A percentile compares a stretch with the other conserved stretches of the same genome.
Evolutionary conservation across 2,888 invertebrate genomes (phyloP).

Genomic region (Sycophila texana): DNA sequence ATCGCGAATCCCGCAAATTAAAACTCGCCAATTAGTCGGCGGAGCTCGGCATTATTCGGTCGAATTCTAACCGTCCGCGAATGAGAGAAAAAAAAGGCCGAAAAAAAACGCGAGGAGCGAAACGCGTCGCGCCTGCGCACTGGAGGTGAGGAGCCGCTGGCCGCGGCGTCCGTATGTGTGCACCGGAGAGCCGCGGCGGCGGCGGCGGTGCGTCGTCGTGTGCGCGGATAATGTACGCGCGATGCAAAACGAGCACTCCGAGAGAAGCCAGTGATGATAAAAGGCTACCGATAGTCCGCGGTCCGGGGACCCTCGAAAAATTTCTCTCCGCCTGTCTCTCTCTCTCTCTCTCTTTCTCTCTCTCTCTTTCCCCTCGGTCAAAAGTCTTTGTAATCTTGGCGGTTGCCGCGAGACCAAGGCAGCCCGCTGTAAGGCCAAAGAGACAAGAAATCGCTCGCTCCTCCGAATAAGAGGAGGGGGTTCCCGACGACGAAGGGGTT

Average conservation of each 20-base stretch:
- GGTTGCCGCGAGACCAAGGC: constrained; percentile 67
- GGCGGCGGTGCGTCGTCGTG: no score
- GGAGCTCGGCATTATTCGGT: constrained; percentile 31
- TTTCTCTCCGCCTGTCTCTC: constrained; percentile 8
- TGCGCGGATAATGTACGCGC: neutral
- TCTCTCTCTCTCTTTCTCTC: constrained; percentile 6
- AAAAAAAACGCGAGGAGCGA: neutral
- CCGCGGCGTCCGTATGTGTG: no score
- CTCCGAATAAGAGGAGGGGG: neutral
- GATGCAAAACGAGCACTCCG: constrained; percentile 15
- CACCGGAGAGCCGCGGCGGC: no score
- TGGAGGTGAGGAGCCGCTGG: neutral
- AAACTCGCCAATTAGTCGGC: constrained; percentile 36
- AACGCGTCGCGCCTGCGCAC: constrained; percentile 12
- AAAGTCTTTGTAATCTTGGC: constrained; percentile 76
- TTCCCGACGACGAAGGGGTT: constrained; percentile 5
- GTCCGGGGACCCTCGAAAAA: constrained; percentile 65
- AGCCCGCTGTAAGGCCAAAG: constrained; percentile 75
- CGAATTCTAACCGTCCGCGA: constrained; percentile 11
- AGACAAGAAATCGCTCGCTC: constrained; percentile 68
- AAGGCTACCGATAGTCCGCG: constrained; percentile 70
- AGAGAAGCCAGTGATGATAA: constrained; percentile 73
- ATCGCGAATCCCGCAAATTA: neutral
- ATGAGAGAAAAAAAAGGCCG: neutral
- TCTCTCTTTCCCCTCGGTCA: constrained; percentile 9